Percentiles rank a stretch among this genome's conserved stretches.
Conservation (phyloP, 2,888 invertebrate genomes). For the Mycogona germanica region DNA sequence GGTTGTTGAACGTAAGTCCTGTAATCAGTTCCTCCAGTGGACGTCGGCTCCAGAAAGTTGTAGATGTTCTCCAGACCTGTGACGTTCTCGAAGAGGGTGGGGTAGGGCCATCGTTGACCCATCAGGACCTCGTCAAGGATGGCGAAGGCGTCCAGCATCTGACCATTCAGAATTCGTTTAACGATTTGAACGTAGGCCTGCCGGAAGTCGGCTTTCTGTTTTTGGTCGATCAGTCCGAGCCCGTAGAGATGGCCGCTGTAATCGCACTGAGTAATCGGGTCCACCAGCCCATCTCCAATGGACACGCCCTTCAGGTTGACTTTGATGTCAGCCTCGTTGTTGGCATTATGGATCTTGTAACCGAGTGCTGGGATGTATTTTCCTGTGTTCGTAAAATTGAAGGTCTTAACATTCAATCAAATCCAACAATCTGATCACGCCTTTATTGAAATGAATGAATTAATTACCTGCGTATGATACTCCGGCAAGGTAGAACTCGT, state of each 20-base stretch:
- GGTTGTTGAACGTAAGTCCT: constrained; percentile 29
- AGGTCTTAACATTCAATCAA: no score
- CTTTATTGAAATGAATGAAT: neutral
- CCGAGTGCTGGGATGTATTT: constrained; percentile 27
- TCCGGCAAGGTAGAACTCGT: constrained; percentile 75
- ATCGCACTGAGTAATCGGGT: constrained; percentile 28
- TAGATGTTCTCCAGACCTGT: constrained; percentile 65
- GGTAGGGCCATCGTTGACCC: constrained; percentile 48
- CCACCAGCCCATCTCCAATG: constrained; percentile 29
- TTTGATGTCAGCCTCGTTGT: constrained; percentile 46
- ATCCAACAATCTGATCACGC: no score
- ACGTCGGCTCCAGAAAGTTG: constrained; percentile 51
- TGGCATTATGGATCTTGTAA: constrained; percentile 49
- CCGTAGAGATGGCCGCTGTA: constrained; percentile 36
- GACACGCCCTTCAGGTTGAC: constrained; percentile 47
- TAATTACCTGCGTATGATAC: constrained; percentile 43
- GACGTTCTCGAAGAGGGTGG: constrained; percentile 54
- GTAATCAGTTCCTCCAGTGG: no score
- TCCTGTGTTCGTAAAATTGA: no score
- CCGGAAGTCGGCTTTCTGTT: constrained; percentile 20
- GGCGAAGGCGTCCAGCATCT: constrained; percentile 25
- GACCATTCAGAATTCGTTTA: constrained; percentile 20
- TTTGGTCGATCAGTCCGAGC: constrained; percentile 29
- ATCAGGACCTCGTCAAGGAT: constrained; percentile 54
- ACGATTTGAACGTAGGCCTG: constrained; percentile 23